Conservation (phyloP, 2,888 invertebrate species). For the Pandemis heparana region DNA sequence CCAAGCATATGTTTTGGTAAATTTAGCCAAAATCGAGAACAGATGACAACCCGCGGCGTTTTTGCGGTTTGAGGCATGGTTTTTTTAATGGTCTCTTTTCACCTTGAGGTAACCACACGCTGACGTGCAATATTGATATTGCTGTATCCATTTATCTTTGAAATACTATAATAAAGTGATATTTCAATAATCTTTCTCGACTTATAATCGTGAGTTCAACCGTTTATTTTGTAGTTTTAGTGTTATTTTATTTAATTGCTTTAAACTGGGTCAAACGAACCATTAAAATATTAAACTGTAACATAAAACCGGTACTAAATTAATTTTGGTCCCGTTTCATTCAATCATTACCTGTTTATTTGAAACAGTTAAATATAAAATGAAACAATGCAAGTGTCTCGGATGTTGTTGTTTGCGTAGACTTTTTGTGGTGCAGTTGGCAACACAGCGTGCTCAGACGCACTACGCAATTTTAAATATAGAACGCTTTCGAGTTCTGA, state of each 20-base stretch:
- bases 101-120: neutral
- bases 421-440: constrained; percentile 54
- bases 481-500: constrained; percentile 60
- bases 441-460: constrained; percentile 67
- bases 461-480: constrained; percentile 67
- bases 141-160: too few species aligned
- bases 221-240: neutral
- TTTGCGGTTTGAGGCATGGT: constrained; percentile 43
- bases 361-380: constrained; percentile 30
- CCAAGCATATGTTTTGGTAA: constrained; percentile 48
- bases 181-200: too few species aligned
- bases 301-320: neutral
- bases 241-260: neutral
- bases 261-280: constrained; percentile 6
- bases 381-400: constrained; percentile 35
- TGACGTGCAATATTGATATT: neutral
- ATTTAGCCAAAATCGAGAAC: constrained; percentile 29
- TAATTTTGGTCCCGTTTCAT: constrained; percentile 16
- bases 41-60: constrained; percentile 31
- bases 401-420: constrained; percentile 38
- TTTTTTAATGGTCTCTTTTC: constrained; percentile 28
- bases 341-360: constrained; percentile 30
- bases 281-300: constrained; percentile 6
- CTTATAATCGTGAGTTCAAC: too few species aligned
- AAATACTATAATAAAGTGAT: too few species aligned